Evolutionary conservation across 2,888 invertebrate genomes (phyloP).

Genomic region (Stenurella melanura): DNA sequence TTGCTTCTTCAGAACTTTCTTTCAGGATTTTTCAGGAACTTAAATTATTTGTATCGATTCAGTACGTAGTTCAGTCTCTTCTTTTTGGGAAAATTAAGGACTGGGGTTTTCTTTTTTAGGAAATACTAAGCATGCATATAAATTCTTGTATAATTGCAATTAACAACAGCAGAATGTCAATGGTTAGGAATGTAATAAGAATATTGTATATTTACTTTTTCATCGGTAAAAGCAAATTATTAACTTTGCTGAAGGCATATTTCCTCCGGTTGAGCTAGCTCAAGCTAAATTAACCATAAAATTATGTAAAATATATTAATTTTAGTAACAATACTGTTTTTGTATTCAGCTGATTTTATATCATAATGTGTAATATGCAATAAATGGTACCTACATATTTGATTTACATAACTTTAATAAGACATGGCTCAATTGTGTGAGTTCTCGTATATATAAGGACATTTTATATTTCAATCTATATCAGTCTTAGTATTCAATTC

Average conservation of each 20-base stretch:
- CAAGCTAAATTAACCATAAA: not conserved
- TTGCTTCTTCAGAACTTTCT: no score
- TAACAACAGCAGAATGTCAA: no score
- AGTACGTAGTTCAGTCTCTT: no score
- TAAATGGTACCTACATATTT: no score
- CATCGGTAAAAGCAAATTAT: not conserved
- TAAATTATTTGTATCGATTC: no score
- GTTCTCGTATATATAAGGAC: not conserved
- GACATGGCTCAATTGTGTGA: not conserved
- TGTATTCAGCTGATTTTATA: not conserved
- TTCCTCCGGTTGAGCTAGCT: not conserved
- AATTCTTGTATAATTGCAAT: no score
- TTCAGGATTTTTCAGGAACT: no score
- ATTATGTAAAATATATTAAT: conserved; percentile 4
- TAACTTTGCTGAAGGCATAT: not conserved
- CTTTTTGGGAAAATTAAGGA: no score
- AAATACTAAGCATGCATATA: no score
- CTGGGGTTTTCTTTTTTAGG: no score
- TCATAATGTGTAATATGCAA: not conserved
- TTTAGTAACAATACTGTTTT: not conserved
- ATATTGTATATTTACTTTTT: not conserved
- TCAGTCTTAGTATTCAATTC: not conserved
- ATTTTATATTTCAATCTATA: not conserved
- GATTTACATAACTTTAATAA: conserved; percentile 1
- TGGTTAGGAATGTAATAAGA: not conserved